Conservation (phyloP, 2,113 vertebrate species). For the Thamnaconus septentrionalis region DNA sequence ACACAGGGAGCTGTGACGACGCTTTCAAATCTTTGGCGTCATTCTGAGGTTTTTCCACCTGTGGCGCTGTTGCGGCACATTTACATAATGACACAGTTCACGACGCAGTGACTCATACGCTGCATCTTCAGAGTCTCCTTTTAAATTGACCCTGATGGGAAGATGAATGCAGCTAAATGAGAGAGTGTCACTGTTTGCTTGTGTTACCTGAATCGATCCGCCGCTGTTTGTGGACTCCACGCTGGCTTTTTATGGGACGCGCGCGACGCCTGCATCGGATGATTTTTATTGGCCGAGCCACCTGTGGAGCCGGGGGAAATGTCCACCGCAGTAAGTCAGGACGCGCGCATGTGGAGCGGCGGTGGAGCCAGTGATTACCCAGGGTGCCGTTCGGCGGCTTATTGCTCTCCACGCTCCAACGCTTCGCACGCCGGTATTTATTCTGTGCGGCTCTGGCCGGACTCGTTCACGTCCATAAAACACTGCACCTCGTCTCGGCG, state of each 20-base stretch:
- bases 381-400: slow-evolving; percentile 37
- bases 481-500: not conserved
- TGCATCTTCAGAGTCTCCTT: not conserved
- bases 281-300: slow-evolving; percentile 30
- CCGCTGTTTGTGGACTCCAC: too few species aligned
- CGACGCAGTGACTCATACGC: too few species aligned
- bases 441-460: not conserved
- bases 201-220: slow-evolving; percentile 4
- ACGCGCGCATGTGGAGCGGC: slow-evolving; percentile 25
- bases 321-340: slow-evolving; percentile 48
- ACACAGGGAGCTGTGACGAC: not conserved
- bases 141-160: not conserved
- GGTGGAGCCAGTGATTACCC: slow-evolving; percentile 10
- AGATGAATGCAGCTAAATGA: not conserved
- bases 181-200: not conserved
- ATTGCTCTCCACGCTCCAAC: slow-evolving; percentile 44
- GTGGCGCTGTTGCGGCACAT: too few species aligned
- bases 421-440: slow-evolving; percentile 12
- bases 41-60: too few species aligned
- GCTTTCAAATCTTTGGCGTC: too few species aligned
- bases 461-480: slow-evolving; percentile 10
- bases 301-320: slow-evolving; percentile 41
- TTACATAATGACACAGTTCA: too few species aligned
- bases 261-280: slow-evolving; percentile 15
- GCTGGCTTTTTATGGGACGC: slow-evolving; percentile 9